Evolutionary conservation across 2,888 invertebrate genomes (phyloP).

Genomic region (Theodoxus fluviatilis): DNA sequence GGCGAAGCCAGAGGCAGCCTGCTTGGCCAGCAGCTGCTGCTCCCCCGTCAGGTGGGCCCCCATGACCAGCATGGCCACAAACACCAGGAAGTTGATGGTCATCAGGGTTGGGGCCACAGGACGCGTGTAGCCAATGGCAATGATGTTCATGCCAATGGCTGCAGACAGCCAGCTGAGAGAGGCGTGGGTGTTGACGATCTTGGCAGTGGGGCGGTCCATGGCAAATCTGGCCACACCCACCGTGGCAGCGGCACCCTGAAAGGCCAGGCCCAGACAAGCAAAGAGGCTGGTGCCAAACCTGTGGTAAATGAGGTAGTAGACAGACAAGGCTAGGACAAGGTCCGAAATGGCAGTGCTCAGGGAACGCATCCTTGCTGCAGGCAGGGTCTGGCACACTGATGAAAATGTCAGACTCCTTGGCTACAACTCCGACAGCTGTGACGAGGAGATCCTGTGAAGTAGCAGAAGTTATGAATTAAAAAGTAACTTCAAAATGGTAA

Average conservation of each 20-base stretch:
- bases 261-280: constrained; percentile 47
- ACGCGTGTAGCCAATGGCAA: constrained; percentile 52
- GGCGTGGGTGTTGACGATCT: constrained; percentile 42
- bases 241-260: constrained; percentile 54
- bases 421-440: too few relatives aligned
- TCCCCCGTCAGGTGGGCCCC: constrained; percentile 41
- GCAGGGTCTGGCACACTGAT: too few relatives aligned
- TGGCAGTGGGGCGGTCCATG: constrained; percentile 36
- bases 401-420: too few relatives aligned
- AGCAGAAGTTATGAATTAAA: background rate
- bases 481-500: background rate
- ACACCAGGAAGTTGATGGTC: constrained; percentile 44
- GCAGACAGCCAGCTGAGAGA: constrained; percentile 48
- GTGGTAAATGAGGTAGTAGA: constrained; percentile 43
- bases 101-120: constrained; percentile 40
- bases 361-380: constrained; percentile 48
- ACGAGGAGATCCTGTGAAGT: background rate
- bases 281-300: constrained; percentile 36
- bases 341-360: constrained; percentile 56
- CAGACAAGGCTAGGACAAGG: constrained; percentile 46
- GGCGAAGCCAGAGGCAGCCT: constrained; percentile 52
- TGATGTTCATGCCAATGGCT: constrained; percentile 48
- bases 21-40: constrained; percentile 40
- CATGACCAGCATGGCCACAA: constrained; percentile 37
- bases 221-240: constrained; percentile 52